Conservation (phyloP, 2,888 invertebrate species). For the Pristionchus exspectatus region DNA sequence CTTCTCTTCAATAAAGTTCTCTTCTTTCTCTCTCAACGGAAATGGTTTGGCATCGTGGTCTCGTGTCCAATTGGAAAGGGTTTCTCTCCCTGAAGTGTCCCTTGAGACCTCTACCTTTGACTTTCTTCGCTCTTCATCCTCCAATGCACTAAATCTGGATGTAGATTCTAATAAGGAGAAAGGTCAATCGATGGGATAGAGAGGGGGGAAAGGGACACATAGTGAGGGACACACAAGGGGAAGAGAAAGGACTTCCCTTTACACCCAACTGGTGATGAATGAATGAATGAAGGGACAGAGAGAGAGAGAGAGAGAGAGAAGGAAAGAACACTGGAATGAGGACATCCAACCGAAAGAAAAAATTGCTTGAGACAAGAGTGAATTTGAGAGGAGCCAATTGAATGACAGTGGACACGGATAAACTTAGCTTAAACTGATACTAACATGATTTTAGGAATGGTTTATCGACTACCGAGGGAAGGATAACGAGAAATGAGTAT, state of each 20-base stretch:
- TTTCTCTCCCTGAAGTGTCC: slow-evolving; percentile 21
- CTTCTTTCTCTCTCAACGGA: slow-evolving; percentile 31
- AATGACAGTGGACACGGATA: not conserved
- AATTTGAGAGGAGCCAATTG: not conserved
- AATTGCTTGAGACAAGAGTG: not conserved
- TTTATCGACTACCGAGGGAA: not conserved
- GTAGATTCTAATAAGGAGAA: slow-evolving; percentile 31
- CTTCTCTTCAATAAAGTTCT: slow-evolving; percentile 36
- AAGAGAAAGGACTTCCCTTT: slow-evolving; percentile 36
- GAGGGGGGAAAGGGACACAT: not conserved
- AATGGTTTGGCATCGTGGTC: slow-evolving; percentile 28
- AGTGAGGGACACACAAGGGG: not conserved
- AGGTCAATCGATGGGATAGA: slow-evolving; percentile 26
- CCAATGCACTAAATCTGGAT: slow-evolving; percentile 32
- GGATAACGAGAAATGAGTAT: not conserved
- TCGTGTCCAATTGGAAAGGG: slow-evolving; percentile 35
- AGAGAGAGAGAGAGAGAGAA: slow-evolving; percentile 8
- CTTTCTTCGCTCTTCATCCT: not conserved
- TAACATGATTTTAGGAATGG: not conserved
- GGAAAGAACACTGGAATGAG: slow-evolving; percentile 35
- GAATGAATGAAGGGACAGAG: not conserved
- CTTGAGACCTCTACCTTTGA: slow-evolving; percentile 14
- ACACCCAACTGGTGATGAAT: slow-evolving; percentile 43
- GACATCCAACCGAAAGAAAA: not conserved
- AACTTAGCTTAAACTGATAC: not conserved